A percentile compares a stretch with the other conserved stretches of the same genome.
phyloP scores from a whole-genome alignment of 1,140 invertebrate genomes.

The Probaryconus sp. region DNA sequence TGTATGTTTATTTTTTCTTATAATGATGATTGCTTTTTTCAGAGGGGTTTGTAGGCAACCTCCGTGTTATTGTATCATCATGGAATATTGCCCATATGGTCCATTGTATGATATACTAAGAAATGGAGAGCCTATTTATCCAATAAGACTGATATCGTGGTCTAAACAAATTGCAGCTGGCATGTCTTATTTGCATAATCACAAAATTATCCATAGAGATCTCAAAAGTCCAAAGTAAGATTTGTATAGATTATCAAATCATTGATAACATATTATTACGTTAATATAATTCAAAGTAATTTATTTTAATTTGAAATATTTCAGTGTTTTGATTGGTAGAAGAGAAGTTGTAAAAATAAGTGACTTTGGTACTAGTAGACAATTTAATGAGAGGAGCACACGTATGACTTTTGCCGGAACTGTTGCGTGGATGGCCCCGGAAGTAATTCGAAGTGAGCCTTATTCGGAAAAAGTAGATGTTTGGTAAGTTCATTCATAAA shows the following conservation, averaged over 20 bases:
- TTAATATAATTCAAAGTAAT: neutral
- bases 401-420: conserved; percentile 99
- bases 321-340: conserved; percentile 93
- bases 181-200: conserved; percentile 96
- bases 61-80: conserved; percentile 97
- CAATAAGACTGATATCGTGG: conserved; percentile 92
- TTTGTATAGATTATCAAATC: neutral
- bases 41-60: conserved; percentile 95
- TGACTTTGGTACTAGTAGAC: conserved; percentile 97
- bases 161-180: conserved; percentile 96
- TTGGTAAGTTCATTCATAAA: conserved; percentile 81
- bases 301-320: conserved; percentile 67
- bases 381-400: conserved; percentile 96
- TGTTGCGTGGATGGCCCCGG: conserved; percentile 99
- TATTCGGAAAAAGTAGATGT: conserved; percentile 98
- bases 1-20: neutral
- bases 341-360: conserved; percentile 96
- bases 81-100: conserved; percentile 98
- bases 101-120: conserved; percentile 94
- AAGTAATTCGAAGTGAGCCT: conserved; percentile 97
- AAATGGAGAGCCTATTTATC: conserved; percentile 89
- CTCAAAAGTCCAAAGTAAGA: conserved; percentile 91
- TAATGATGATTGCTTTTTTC: conserved; percentile 65
- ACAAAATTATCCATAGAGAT: conserved; percentile 99
- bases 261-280: neutral